These are phyloP conservation scores for Egretta garzetta DNA, from an alignment of 2,113 vertebrate genomes.

Conservation along the genomic window DNA sequence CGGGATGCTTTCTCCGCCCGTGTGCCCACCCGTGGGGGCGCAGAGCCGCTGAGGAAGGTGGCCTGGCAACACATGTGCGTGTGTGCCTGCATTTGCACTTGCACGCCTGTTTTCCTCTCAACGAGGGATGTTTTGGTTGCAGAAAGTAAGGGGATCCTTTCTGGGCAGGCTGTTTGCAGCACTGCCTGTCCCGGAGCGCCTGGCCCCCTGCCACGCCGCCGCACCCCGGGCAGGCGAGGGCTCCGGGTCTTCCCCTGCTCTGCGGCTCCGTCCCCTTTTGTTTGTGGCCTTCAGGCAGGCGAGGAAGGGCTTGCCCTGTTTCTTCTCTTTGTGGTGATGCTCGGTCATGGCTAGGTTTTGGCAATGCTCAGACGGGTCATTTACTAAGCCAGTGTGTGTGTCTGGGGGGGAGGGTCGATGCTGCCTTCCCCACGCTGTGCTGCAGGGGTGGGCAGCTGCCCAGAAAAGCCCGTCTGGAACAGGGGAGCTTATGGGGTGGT, in stretches of 20 bases:
- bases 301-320: background rate
- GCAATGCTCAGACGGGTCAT: background rate
- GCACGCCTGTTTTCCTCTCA: background rate
- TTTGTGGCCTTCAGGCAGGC: background rate
- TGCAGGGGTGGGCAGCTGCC: background rate
- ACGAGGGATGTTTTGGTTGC: background rate
- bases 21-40: background rate
- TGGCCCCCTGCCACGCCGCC: background rate
- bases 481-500: background rate
- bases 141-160: background rate
- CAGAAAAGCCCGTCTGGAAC: background rate
- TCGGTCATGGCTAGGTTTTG: background rate
- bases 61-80: accelerated
- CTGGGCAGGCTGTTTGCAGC: background rate
- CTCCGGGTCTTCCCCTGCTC: background rate
- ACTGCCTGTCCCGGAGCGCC: accelerated
- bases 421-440: accelerated
- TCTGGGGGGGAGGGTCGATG: accelerated
- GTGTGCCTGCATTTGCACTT: background rate
- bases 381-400: background rate
- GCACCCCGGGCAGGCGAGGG: accelerated
- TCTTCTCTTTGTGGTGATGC: background rate
- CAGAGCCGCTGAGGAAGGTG: background rate
- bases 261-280: background rate
- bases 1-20: background rate